Evolutionary conservation across 2,797 vertebrate species (phyloP).

Genomic region (Acanthis flammea): DNA sequence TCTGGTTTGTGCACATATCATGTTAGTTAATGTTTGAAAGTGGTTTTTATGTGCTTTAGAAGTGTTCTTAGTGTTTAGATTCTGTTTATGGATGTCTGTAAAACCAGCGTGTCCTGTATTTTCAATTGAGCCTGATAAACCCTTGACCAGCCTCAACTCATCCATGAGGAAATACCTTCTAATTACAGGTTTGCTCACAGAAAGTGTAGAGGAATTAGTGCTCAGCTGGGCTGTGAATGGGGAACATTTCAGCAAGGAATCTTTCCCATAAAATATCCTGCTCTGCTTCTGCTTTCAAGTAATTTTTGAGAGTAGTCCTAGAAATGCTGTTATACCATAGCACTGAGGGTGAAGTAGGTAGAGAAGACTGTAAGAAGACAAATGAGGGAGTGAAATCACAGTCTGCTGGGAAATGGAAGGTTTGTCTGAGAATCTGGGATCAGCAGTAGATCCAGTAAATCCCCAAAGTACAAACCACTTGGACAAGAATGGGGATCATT

Average conservation of each 20-base stretch:
- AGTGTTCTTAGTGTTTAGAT: neutral
- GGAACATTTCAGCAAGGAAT: neutral
- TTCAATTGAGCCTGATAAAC: neutral
- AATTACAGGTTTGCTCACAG: neutral
- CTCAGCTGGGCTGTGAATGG: neutral
- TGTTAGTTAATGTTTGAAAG: neutral
- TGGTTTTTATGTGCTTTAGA: neutral
- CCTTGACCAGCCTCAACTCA: neutral
- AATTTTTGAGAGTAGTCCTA: neutral
- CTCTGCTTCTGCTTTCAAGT: neutral
- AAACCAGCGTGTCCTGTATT: neutral
- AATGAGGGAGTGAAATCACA: neutral
- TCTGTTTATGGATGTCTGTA: neutral
- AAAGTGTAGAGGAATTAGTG: neutral
- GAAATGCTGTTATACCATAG: neutral
- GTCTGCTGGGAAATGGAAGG: neutral
- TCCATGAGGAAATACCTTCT: neutral
- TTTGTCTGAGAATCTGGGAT: constrained; percentile 13
- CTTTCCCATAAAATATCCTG: neutral
- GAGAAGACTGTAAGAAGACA: neutral
- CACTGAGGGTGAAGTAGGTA: neutral
- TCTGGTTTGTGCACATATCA: neutral
- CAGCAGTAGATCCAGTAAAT: constrained; percentile 43
- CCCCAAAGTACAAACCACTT: neutral
- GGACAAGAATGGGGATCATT: constrained; percentile 7